These are phyloP conservation scores for Oryzias dopingdopingensis DNA, from an alignment of 2,797 vertebrate genomes.

Conservation along the genomic window DNA sequence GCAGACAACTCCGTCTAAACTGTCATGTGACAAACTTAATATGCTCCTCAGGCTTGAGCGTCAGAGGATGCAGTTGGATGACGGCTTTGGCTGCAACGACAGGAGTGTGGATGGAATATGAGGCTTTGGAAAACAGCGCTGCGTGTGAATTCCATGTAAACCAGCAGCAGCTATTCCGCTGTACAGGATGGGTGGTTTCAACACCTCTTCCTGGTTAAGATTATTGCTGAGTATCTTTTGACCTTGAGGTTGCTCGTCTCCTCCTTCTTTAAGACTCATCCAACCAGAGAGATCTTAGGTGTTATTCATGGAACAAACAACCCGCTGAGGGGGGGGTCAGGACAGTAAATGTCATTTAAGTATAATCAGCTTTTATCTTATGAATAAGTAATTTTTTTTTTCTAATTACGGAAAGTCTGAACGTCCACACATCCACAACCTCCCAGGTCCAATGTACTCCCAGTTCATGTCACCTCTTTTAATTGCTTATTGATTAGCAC, in stretches of 20 bases:
- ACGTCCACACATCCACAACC: not conserved
- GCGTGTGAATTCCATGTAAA: slow-evolving; percentile 54
- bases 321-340: not conserved
- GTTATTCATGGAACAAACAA: slow-evolving; percentile 32
- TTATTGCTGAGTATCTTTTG: slow-evolving; percentile 52
- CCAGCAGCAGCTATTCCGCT: slow-evolving; percentile 40
- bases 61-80: slow-evolving; percentile 27
- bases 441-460: slow-evolving; percentile 13
- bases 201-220: slow-evolving; percentile 69
- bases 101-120: slow-evolving; percentile 28
- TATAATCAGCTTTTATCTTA: slow-evolving; percentile 5
- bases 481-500: slow-evolving; percentile 72
- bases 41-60: slow-evolving; percentile 33
- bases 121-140: slow-evolving; percentile 23
- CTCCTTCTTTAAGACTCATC: slow-evolving; percentile 30
- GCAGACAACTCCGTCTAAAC: slow-evolving; percentile 33
- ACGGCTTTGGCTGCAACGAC: slow-evolving; percentile 5
- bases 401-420: not conserved
- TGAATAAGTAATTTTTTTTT: slow-evolving; percentile 9
- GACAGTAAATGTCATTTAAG: too few relatives aligned
- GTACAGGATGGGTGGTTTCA: slow-evolving; percentile 73
- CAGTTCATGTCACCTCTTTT: slow-evolving; percentile 50
- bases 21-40: slow-evolving; percentile 29
- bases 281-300: slow-evolving; percentile 20
- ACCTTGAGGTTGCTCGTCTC: slow-evolving; percentile 57